phyloP scores from a whole-genome alignment of 1,140 invertebrate genomes.

The Drosophila funebris region DNA sequence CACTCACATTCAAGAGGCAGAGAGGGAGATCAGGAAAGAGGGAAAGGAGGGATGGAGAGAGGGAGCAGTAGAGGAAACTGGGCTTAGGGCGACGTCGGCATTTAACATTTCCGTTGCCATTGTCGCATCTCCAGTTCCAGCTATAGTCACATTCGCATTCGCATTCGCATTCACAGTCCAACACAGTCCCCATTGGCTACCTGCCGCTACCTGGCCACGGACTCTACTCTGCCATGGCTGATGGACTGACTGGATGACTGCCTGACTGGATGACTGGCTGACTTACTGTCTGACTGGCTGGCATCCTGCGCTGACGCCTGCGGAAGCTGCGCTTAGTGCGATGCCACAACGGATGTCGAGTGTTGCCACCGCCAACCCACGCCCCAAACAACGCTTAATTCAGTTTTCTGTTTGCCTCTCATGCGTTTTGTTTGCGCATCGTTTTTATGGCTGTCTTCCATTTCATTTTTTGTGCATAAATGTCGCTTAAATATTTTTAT shows the following conservation, averaged over 20 bases:
- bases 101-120: slow-evolving; percentile 78
- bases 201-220: slow-evolving; percentile 19
- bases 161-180: slow-evolving; percentile 2
- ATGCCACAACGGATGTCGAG: slow-evolving; percentile 62
- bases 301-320: slow-evolving; percentile 49
- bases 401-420: slow-evolving; percentile 62
- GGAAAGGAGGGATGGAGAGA: not conserved
- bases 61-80: not conserved
- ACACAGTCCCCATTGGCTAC: slow-evolving; percentile 27
- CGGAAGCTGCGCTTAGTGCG: slow-evolving; percentile 58
- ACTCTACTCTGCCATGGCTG: not conserved
- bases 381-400: slow-evolving; percentile 57
- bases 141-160: slow-evolving; percentile 11
- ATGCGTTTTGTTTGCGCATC: slow-evolving; percentile 35
- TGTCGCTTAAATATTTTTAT: slow-evolving; percentile 76
- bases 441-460: not conserved
- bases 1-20: slow-evolving; percentile 18
- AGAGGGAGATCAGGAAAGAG: not conserved
- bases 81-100: slow-evolving; percentile 30
- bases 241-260: not conserved
- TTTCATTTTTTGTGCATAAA: slow-evolving; percentile 37
- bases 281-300: slow-evolving; percentile 11
- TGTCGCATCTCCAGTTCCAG: slow-evolving; percentile 42
- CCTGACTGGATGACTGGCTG: not conserved
- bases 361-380: slow-evolving; percentile 36